A percentile compares a stretch with the other conserved stretches of the same genome.
phyloP scores from a whole-genome alignment of 2,888 invertebrate species.

The Luperina testacea region DNA sequence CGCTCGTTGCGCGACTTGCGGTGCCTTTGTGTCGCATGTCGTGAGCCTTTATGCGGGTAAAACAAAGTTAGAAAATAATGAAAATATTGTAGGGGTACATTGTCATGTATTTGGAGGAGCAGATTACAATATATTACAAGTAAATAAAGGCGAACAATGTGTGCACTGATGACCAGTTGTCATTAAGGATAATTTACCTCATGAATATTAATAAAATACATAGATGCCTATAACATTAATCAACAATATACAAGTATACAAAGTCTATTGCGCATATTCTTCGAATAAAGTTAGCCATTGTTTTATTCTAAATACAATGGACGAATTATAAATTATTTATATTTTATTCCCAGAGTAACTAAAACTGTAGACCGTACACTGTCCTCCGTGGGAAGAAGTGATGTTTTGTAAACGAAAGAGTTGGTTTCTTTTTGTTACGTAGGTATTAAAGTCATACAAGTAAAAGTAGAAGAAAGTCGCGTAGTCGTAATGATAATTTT shows the following conservation, averaged over 20 bases:
- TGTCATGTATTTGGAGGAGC: not conserved
- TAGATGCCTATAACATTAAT: not conserved
- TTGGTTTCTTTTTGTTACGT: not conserved
- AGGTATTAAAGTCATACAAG: not conserved
- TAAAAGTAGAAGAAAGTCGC: not conserved
- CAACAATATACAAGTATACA: not conserved
- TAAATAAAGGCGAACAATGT: slow-evolving; percentile 12
- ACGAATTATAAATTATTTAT: slow-evolving; percentile 26
- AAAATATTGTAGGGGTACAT: not conserved
- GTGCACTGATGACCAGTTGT: not conserved
- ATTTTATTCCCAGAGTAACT: slow-evolving; percentile 20
- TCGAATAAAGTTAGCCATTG: slow-evolving; percentile 13
- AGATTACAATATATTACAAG: slow-evolving; percentile 7
- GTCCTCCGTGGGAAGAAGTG: not conserved
- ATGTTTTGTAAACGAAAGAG: not conserved
- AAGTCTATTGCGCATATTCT: slow-evolving; percentile 11
- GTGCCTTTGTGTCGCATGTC: too few species aligned
- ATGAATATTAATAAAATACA: slow-evolving; percentile 33
- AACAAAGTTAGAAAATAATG: not conserved
- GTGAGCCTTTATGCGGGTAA: too few species aligned
- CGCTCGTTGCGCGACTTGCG: too few species aligned
- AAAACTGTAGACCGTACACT: too few species aligned
- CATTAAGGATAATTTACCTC: not conserved
- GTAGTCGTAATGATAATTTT: too few species aligned
- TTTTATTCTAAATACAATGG: slow-evolving; percentile 33